A percentile compares a stretch with the other conserved stretches of the same genome.
Conservation (phyloP, 2,113 vertebrate genomes). For the Cairina moschata region DNA sequence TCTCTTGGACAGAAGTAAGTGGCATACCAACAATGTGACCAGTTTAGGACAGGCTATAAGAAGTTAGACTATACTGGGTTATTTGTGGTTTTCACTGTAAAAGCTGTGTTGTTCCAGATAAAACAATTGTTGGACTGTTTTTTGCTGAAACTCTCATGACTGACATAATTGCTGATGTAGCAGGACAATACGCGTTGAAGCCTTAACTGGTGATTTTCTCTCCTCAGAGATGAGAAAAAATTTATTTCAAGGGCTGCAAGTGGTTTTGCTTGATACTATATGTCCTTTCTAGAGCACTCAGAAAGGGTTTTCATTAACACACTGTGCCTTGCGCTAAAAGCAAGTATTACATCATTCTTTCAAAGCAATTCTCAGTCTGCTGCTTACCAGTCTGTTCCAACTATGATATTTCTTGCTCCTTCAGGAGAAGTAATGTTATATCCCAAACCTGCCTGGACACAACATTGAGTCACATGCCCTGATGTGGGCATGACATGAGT, state of each 20-base stretch:
- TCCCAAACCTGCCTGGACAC: accelerated
- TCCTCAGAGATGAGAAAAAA: neutral
- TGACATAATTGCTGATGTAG: neutral
- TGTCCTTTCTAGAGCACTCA: neutral
- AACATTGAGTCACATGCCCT: neutral
- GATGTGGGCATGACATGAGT: no score
- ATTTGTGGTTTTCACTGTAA: neutral
- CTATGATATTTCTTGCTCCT: neutral
- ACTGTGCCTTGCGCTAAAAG: neutral
- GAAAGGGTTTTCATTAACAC: neutral
- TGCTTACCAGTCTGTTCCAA: neutral
- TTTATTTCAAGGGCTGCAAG: neutral
- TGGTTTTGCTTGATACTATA: neutral
- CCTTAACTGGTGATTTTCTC: neutral
- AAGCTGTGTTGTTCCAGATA: neutral
- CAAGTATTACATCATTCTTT: neutral
- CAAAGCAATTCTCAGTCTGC: neutral
- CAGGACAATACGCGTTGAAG: neutral
- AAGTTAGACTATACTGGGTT: neutral
- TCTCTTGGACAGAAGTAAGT: neutral
- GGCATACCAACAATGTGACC: neutral
- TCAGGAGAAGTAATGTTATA: neutral
- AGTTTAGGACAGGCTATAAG: neutral
- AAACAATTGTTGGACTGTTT: neutral
- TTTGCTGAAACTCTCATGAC: neutral